These are phyloP conservation scores for Athene cunicularia DNA, from an alignment of 2,113 vertebrate species.

Conservation along the genomic window DNA sequence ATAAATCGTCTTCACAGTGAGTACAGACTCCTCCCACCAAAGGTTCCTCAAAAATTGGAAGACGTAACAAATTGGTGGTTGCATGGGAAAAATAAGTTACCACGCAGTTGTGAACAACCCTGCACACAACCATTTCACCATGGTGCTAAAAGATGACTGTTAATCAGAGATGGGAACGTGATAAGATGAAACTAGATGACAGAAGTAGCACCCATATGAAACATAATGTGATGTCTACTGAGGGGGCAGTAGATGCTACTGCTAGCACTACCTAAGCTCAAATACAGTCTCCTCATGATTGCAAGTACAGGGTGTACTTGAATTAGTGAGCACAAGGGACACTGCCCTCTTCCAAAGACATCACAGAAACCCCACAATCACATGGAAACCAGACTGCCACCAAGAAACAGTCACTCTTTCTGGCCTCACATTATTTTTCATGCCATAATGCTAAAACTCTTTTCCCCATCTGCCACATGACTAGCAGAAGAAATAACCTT, in stretches of 20 bases:
- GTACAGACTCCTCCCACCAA: neutral
- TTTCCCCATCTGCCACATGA: neutral
- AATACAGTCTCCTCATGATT: neutral
- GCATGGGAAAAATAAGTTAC: neutral
- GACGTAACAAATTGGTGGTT: rapidly evolving
- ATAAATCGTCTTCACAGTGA: neutral
- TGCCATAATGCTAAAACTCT: neutral
- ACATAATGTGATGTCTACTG: rapidly evolving
- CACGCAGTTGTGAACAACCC: neutral
- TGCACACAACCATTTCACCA: neutral
- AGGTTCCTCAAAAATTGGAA: neutral
- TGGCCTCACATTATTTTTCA: neutral
- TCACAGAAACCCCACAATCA: neutral
- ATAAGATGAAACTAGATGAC: neutral
- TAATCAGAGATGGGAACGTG: neutral
- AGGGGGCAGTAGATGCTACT: rapidly evolving
- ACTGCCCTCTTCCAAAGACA: neutral
- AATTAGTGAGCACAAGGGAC: neutral
- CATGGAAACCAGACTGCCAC: neutral
- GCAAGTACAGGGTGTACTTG: neutral
- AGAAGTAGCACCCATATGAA: neutral
- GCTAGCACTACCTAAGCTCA: neutral
- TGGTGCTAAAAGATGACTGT: rapidly evolving
- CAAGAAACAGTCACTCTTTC: neutral
- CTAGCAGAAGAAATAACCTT: neutral